A percentile compares a stretch with the other conserved stretches of the same genome.
phyloP scores from a whole-genome alignment of 2,113 vertebrate species.

The Pomatorhinus ruficollis region DNA sequence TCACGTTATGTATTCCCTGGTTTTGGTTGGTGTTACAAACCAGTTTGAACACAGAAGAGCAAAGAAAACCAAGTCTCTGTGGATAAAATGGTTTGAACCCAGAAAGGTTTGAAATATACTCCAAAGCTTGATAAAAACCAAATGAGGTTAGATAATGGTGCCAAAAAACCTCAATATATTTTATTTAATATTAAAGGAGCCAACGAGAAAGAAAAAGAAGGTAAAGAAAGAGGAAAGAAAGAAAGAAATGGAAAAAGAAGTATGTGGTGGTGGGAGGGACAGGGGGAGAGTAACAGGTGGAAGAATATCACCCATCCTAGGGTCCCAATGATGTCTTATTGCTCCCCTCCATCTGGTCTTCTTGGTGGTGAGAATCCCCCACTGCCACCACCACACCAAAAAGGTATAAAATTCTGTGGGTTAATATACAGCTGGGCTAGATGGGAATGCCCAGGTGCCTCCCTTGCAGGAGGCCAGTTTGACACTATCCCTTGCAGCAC shows the following conservation, averaged over 20 bases:
- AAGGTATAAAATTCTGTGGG: neutral
- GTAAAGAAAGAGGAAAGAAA: neutral
- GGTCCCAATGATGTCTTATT: fast-evolving
- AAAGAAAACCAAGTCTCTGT: neutral
- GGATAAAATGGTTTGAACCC: fast-evolving
- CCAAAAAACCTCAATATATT: neutral
- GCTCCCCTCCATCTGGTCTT: too few species aligned
- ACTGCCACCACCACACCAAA: fast-evolving
- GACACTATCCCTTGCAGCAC: neutral
- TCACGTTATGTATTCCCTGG: neutral
- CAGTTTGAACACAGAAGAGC: fast-evolving
- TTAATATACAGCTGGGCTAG: too few species aligned
- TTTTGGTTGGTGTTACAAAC: fast-evolving
- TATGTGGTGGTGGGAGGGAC: fast-evolving
- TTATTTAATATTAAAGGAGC: neutral
- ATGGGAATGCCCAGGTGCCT: fast-evolving
- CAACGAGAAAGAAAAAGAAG: neutral
- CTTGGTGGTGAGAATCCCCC: neutral
- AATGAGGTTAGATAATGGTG: neutral
- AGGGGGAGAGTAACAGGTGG: neutral
- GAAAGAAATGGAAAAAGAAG: neutral
- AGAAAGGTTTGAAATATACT: fast-evolving
- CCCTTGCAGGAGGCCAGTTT: neutral
- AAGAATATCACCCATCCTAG: too few species aligned
- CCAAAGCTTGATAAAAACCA: neutral